Conservation (phyloP, 1,140 invertebrate species). For the Agraylea sexmaculata region DNA sequence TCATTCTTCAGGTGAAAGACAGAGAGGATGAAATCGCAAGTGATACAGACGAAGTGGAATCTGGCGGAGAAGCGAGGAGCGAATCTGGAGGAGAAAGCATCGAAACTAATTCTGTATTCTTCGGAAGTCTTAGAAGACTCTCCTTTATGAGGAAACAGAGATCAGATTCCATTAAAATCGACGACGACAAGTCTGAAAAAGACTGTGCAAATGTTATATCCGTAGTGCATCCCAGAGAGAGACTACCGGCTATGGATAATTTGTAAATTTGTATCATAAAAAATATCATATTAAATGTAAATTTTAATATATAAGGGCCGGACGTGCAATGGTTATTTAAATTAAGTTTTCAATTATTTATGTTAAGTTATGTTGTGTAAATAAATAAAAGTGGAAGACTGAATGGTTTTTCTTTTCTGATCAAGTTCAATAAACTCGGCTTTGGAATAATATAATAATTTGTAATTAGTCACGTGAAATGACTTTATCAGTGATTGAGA, state of each 20-base stretch:
- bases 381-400: too few species aligned
- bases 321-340: too few species aligned
- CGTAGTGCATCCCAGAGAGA: slow-evolving; percentile 10
- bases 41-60: slow-evolving; percentile 52
- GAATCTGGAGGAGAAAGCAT: slow-evolving; percentile 75
- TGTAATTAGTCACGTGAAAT: too few species aligned
- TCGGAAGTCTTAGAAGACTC: slow-evolving; percentile 45
- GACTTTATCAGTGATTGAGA: too few species aligned
- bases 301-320: too few species aligned
- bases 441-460: too few species aligned
- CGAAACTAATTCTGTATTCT: slow-evolving; percentile 72
- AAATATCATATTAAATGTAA: too few species aligned
- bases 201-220: slow-evolving; percentile 9
- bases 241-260: slow-evolving; percentile 11
- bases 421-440: too few species aligned
- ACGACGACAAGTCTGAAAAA: slow-evolving; percentile 10
- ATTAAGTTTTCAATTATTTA: too few species aligned
- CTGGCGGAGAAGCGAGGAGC: slow-evolving; percentile 57
- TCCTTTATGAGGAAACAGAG: slow-evolving; percentile 10
- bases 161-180: slow-evolving; percentile 1
- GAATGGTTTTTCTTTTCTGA: too few species aligned
- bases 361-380: too few species aligned
- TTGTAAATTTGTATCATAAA: slow-evolving; percentile 11
- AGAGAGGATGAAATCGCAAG: slow-evolving; percentile 14
- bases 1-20: slow-evolving; percentile 33